phyloP scores from a whole-genome alignment of 2,113 vertebrate species.

The Cygnus atratus region DNA sequence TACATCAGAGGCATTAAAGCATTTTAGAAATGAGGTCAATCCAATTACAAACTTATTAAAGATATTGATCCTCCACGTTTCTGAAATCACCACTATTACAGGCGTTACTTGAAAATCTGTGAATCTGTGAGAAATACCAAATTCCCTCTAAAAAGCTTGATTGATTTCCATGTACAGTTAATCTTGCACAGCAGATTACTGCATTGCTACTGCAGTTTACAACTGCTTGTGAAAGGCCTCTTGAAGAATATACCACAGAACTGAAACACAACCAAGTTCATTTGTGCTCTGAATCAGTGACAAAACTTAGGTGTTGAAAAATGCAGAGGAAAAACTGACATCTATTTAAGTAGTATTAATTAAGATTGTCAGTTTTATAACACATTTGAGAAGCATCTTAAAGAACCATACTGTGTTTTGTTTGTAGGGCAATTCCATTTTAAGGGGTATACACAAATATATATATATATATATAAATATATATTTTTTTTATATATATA shows the following conservation, averaged over 20 bases:
- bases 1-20: not conserved
- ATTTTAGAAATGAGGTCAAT: not conserved
- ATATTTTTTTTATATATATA: not conserved
- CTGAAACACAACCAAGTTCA: not conserved
- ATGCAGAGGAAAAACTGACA: not conserved
- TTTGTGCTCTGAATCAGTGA: not conserved
- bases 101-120: rapidly evolving
- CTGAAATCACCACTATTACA: not conserved
- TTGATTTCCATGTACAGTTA: not conserved
- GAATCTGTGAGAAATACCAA: not conserved
- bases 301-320: not conserved
- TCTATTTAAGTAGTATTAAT: not conserved
- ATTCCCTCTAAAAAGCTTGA: not conserved
- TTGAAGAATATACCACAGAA: not conserved
- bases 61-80: not conserved
- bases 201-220: not conserved
- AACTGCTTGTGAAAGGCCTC: not conserved
- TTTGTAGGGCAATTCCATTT: not conserved
- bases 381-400: not conserved
- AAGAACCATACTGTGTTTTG: not conserved
- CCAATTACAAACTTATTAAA: not conserved
- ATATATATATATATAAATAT: too few species aligned
- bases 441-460: not conserved
- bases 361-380: not conserved
- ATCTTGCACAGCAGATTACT: not conserved